Evolutionary conservation across 2,113 vertebrate genomes (phyloP).

Genomic region (Paratilapia polleni): DNA sequence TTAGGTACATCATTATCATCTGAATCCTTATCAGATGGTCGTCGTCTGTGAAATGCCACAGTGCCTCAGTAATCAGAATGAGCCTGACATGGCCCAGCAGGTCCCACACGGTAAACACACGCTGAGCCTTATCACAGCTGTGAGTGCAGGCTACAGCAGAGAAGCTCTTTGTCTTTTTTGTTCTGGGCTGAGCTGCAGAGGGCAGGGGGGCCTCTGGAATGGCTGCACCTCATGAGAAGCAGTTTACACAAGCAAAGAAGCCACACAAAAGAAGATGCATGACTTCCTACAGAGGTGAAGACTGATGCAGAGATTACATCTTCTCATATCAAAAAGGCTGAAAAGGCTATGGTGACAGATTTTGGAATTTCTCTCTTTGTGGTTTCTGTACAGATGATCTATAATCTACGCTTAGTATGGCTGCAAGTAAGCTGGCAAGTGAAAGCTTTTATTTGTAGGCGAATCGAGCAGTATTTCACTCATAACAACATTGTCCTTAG

Average conservation of each 20-base stretch:
- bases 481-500: constrained; percentile 8
- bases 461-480: constrained; percentile 17
- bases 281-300: constrained; percentile 40
- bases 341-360: constrained; percentile 52
- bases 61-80: constrained; percentile 61
- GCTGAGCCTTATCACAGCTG: constrained; percentile 63
- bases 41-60: constrained; percentile 65
- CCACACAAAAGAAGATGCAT: constrained; percentile 67
- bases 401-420: constrained; percentile 8
- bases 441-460: constrained; percentile 12
- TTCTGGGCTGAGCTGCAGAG: constrained; percentile 42
- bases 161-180: constrained; percentile 64
- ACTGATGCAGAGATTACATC: constrained; percentile 68
- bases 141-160: constrained; percentile 42
- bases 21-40: constrained; percentile 62
- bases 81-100: constrained; percentile 55
- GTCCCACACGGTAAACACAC: constrained; percentile 59
- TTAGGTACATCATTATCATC: constrained; percentile 17
- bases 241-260: constrained; percentile 69
- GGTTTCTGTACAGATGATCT: constrained; percentile 46
- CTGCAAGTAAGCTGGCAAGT: constrained; percentile 16
- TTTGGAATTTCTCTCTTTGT: constrained; percentile 47
- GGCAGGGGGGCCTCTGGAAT: background rate
- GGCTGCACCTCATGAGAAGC: constrained; percentile 48
- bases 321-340: constrained; percentile 51